Conservation (phyloP, 1,140 invertebrate genomes). For the Apis laboriosa region DNA sequence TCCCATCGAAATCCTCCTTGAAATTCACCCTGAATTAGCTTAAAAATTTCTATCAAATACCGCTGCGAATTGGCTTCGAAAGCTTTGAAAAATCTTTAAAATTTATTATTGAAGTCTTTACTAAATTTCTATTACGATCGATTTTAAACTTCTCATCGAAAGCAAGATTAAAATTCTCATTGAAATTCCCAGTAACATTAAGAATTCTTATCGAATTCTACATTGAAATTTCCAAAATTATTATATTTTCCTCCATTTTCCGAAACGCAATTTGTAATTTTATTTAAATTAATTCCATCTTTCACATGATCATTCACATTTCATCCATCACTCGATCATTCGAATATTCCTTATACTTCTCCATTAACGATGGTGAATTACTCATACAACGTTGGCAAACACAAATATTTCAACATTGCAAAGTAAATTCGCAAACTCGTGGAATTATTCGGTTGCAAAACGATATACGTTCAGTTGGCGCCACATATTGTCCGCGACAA, state of each 20-base stretch:
- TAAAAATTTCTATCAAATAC: no score
- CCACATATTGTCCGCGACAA: slow-evolving; percentile 17
- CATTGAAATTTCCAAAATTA: no score
- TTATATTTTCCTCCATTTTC: no score
- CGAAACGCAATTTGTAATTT: no score
- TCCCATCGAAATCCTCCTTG: neutral
- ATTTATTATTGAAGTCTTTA: no score
- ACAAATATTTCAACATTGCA: slow-evolving; percentile 27
- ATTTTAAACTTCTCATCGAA: no score
- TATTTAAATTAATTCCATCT: neutral
- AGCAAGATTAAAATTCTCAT: no score
- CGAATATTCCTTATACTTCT: neutral
- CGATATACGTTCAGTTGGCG: slow-evolving; percentile 4
- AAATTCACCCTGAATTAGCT: neutral
- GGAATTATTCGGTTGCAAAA: slow-evolving; percentile 30
- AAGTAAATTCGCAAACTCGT: neutral
- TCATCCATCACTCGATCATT: neutral
- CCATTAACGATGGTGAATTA: neutral
- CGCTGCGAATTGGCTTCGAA: no score
- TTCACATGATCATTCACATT: neutral
- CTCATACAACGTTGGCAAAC: neutral
- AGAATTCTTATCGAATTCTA: no score
- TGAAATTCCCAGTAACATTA: no score
- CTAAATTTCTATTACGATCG: no score
- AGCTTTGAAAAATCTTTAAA: no score